Evolutionary conservation across 2,113 vertebrate species (phyloP).

Genomic region (Eurypyga helias): DNA sequence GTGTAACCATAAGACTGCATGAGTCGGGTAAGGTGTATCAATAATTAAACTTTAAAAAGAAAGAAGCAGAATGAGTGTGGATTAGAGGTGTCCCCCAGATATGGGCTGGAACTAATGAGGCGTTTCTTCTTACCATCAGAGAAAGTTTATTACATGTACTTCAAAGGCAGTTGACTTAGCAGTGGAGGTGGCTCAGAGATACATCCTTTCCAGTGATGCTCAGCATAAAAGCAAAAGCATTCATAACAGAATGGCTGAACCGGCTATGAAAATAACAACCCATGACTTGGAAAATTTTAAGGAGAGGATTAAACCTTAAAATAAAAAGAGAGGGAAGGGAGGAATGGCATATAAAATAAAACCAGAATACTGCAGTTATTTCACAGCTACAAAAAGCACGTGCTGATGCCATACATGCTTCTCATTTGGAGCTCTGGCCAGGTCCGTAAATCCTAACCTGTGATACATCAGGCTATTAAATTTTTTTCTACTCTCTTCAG

Average conservation of each 20-base stretch:
- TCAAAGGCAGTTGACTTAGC: conserved; percentile 64
- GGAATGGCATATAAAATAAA: background rate
- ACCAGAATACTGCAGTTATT: background rate
- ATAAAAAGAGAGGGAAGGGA: background rate
- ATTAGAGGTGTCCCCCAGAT: conserved; percentile 34
- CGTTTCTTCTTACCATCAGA: conserved; percentile 56
- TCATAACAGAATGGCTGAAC: background rate
- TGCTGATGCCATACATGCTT: background rate
- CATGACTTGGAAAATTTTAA: background rate
- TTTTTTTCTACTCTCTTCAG: background rate
- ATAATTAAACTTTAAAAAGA: conserved; percentile 53
- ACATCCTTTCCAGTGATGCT: background rate
- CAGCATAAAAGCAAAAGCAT: conserved; percentile 10
- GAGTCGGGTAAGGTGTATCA: background rate
- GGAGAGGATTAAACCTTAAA: background rate
- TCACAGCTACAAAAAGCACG: background rate
- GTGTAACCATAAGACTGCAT: background rate
- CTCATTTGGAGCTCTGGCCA: background rate
- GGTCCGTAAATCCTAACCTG: background rate
- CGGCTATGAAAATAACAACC: conserved; percentile 12
- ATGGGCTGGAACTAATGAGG: conserved; percentile 59
- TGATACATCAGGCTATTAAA: background rate
- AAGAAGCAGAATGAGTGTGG: background rate
- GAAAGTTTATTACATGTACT: conserved; percentile 63
- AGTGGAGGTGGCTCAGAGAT: conserved; percentile 27